Percentiles rank a stretch among this genome's conserved stretches.
Evolutionary conservation across 1,140 invertebrate species (phyloP).

Genomic region (Kradibia gibbosae): DNA sequence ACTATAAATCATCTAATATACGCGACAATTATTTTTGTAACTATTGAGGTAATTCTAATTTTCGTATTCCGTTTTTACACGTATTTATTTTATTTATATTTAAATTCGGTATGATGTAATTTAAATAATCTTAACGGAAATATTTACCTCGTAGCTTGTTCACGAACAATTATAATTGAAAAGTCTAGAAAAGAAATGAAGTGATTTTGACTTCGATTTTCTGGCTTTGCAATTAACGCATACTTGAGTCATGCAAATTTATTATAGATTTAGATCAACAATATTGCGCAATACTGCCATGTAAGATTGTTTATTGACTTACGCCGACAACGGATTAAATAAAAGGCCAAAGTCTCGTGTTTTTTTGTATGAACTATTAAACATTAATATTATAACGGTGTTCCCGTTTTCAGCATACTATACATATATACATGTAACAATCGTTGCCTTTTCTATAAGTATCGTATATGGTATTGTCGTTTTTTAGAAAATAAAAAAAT

Average conservation of each 20-base stretch:
- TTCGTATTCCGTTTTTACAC: conserved; percentile 19
- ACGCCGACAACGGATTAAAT: not conserved
- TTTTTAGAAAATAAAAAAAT: conserved; percentile 26
- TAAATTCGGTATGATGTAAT: conserved; percentile 5
- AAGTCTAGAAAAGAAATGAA: conserved; percentile 5
- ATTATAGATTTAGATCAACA: conserved; percentile 37
- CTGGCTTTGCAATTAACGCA: conserved; percentile 19
- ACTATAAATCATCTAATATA: conserved; percentile 38
- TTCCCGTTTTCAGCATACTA: conserved; percentile 20
- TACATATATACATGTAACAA: conserved; percentile 50
- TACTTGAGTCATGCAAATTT: conserved; percentile 43
- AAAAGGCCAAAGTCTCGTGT: conserved; percentile 25
- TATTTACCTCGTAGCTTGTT: conserved; percentile 24
- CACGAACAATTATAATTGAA: conserved; percentile 37
- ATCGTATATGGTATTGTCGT: conserved; percentile 50
- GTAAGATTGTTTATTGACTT: conserved; percentile 47
- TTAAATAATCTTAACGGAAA: conserved; percentile 7
- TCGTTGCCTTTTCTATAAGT: conserved; percentile 61
- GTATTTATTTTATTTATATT: conserved; percentile 38
- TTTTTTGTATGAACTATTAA: conserved; percentile 43
- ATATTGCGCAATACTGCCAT: conserved; percentile 48
- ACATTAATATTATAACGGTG: conserved; percentile 31
- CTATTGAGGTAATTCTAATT: not conserved
- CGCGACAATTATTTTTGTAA: conserved; percentile 32
- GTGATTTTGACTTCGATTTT: conserved; percentile 30